Evolutionary conservation across 2,113 vertebrate genomes (phyloP).

Genomic region (Thunnus maccoyii): DNA sequence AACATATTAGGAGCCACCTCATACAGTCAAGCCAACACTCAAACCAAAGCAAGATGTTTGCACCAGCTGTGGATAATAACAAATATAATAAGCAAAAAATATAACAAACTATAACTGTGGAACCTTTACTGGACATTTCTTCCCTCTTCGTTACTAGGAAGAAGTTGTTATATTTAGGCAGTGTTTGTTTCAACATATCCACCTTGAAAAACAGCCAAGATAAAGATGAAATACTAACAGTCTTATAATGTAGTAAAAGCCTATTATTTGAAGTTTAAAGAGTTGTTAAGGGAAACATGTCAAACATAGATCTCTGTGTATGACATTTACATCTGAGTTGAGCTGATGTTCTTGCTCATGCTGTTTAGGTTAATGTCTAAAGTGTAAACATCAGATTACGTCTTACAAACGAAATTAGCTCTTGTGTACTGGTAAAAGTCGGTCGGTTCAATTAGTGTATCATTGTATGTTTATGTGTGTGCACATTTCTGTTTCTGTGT

Average conservation of each 20-base stretch:
- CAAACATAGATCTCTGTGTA: background rate
- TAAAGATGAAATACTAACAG: too few relatives aligned
- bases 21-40: background rate
- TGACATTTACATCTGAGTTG: background rate
- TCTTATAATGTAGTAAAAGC: too few relatives aligned
- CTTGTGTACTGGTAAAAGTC: background rate
- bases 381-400: background rate
- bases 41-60: constrained; percentile 22
- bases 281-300: background rate
- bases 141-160: background rate
- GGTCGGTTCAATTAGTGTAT: background rate
- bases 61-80: background rate
- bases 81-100: background rate
- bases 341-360: background rate
- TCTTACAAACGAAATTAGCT: background rate
- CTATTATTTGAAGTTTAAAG: background rate
- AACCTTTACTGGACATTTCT: background rate
- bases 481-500: constrained; percentile 13
- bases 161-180: too few relatives aligned
- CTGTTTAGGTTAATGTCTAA: background rate
- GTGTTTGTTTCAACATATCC: too few relatives aligned
- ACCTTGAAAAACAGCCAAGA: too few relatives aligned
- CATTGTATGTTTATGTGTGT: background rate
- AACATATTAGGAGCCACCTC: background rate
- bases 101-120: background rate